These are phyloP conservation scores for Ibidorhyncha struthersii DNA, from an alignment of 2,113 vertebrate species.

Conservation along the genomic window DNA sequence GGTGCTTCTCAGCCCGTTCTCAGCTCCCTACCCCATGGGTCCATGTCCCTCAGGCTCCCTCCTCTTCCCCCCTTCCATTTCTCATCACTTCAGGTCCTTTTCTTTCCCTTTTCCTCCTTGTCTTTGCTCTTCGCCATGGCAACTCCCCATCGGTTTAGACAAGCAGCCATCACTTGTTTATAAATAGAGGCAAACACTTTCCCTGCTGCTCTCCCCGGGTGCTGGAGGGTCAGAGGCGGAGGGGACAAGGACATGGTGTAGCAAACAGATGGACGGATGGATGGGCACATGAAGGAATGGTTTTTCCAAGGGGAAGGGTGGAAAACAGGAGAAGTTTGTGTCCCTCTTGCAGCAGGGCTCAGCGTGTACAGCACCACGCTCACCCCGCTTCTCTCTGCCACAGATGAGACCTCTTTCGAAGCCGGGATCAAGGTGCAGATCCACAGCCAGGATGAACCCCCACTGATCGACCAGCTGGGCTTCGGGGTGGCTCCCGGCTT, in stretches of 20 bases:
- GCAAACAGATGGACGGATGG: not conserved
- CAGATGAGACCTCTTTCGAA: slow-evolving; percentile 98
- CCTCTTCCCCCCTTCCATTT: not conserved
- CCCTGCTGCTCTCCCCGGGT: not conserved
- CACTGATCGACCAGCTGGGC: slow-evolving; percentile 97
- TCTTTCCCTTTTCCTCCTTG: slow-evolving; percentile 13
- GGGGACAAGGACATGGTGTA: not conserved
- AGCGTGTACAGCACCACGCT: fast-evolving
- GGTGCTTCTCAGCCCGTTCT: not conserved
- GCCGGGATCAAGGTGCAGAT: slow-evolving; percentile 99
- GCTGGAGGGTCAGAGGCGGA: not conserved
- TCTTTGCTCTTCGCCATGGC: slow-evolving; percentile 74
- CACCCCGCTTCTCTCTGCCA: not conserved
- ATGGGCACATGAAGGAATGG: fast-evolving
- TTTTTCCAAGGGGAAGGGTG: not conserved
- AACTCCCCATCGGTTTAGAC: slow-evolving; percentile 70
- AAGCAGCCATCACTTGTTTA: slow-evolving; percentile 64
- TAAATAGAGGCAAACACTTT: slow-evolving; percentile 73
- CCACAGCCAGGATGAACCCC: slow-evolving; percentile 96
- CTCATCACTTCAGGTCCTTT: not conserved
- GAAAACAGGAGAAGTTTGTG: not conserved
- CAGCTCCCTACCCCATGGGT: not conserved
- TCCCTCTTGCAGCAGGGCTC: not conserved
- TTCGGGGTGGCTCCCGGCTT: slow-evolving; percentile 97
- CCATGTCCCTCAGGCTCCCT: not conserved